phyloP scores from a whole-genome alignment of 2,888 invertebrate genomes.

The Caenorhabditis imperialis region DNA sequence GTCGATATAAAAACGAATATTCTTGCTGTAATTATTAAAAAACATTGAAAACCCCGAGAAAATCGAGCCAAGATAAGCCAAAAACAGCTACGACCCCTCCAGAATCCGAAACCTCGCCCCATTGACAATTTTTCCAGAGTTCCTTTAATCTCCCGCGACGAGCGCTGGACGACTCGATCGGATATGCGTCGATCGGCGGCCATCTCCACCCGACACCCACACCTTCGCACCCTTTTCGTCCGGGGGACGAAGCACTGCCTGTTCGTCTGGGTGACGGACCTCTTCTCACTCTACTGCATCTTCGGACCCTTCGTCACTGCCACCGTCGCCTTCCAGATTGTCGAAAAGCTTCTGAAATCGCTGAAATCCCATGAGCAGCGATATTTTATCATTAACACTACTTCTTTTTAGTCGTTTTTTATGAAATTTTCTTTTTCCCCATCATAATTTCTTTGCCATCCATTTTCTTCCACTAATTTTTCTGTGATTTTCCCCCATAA shows the following conservation, averaged over 20 bases:
- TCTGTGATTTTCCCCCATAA: too few species aligned
- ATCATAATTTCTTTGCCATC: neutral
- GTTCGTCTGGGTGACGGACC: slow-evolving; percentile 72
- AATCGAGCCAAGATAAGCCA: too few species aligned
- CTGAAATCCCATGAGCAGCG: slow-evolving; percentile 66
- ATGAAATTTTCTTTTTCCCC: slow-evolving; percentile 4
- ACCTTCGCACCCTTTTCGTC: slow-evolving; percentile 66
- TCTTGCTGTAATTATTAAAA: too few species aligned
- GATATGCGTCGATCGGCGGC: slow-evolving; percentile 58
- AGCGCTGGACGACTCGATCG: slow-evolving; percentile 46
- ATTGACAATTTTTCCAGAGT: slow-evolving; percentile 53
- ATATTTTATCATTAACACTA: slow-evolving; percentile 65
- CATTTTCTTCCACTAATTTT: too few species aligned
- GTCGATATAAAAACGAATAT: too few species aligned
- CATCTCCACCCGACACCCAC: slow-evolving; percentile 54
- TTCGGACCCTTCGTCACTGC: slow-evolving; percentile 73
- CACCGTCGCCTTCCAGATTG: slow-evolving; percentile 61
- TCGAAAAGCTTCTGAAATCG: slow-evolving; percentile 68
- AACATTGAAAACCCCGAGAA: too few species aligned
- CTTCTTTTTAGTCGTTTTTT: slow-evolving; percentile 54
- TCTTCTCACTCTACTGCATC: slow-evolving; percentile 72
- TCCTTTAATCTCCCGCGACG: slow-evolving; percentile 78
- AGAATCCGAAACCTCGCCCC: too few species aligned
- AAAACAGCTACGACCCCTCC: too few species aligned
- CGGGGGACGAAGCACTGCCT: slow-evolving; percentile 62